These are phyloP conservation scores for Coenonympha glycerion DNA, from an alignment of 2,888 invertebrate genomes.

Conservation along the genomic window DNA sequence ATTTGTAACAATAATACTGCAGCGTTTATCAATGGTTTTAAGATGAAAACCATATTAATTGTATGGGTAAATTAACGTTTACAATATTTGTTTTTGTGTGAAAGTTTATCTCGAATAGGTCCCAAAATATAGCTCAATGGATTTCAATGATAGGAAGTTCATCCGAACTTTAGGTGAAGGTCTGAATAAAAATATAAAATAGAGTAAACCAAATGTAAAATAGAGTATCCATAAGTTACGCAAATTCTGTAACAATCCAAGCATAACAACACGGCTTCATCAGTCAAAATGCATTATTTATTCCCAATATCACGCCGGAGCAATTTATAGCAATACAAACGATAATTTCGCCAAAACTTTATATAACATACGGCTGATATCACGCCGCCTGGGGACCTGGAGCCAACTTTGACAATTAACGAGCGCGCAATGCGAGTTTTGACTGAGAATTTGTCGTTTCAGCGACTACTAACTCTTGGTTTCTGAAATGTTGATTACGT, in stretches of 20 bases:
- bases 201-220: neutral
- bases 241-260: neutral
- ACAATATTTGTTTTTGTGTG: too few relatives aligned
- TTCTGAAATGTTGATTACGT: too few relatives aligned
- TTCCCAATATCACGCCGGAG: conserved; percentile 22
- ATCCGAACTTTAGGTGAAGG: too few relatives aligned
- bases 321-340: conserved; percentile 28
- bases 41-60: too few relatives aligned
- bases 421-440: conserved; percentile 41
- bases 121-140: too few relatives aligned
- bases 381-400: conserved; percentile 34
- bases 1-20: too few relatives aligned
- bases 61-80: too few relatives aligned
- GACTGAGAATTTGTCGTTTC: conserved; percentile 47
- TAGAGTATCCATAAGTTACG: neutral
- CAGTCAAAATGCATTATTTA: conserved; percentile 21
- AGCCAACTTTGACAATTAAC: conserved; percentile 57
- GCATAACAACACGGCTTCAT: conserved; percentile 17
- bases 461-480: conserved; percentile 32
- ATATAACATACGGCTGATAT: conserved; percentile 37
- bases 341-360: conserved; percentile 37
- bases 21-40: too few relatives aligned
- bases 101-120: too few relatives aligned
- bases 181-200: neutral
- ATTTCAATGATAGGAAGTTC: too few relatives aligned